Percentiles rank a stretch among this genome's conserved stretches.
These are phyloP conservation scores for Oegoconia quadripuncta DNA, from an alignment of 2,888 invertebrate genomes.

Conservation along the genomic window DNA sequence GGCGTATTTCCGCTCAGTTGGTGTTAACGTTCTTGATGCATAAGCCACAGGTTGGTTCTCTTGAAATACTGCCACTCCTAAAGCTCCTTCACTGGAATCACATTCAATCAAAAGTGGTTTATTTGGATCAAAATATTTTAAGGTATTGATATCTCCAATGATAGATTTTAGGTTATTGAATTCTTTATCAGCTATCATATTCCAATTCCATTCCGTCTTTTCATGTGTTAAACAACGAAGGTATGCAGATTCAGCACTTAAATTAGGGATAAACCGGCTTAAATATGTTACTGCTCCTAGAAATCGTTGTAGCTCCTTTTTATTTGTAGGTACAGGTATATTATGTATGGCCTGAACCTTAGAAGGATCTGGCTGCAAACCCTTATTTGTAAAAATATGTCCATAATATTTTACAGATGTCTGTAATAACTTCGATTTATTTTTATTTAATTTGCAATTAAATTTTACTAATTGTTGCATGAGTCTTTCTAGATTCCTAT, in stretches of 20 bases:
- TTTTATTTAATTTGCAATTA: conserved; percentile 3
- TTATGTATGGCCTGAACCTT: neutral
- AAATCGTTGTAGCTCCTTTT: conserved; percentile 4
- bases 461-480: conserved; percentile 1
- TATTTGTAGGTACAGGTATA: conserved; percentile 4
- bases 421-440: conserved; percentile 1
- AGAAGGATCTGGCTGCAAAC: conserved; percentile 3
- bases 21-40: conserved; percentile 5
- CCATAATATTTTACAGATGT: conserved; percentile 2
- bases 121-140: conserved; percentile 10
- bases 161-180: conserved; percentile 3
- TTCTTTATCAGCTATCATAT: conserved; percentile 1
- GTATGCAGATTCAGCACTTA: neutral
- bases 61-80: no score
- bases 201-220: conserved; percentile 4
- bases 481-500: conserved; percentile 1
- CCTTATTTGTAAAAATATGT: no score
- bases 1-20: conserved; percentile 10
- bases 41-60: neutral
- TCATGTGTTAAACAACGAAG: conserved; percentile 1
- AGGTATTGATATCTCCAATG: conserved; percentile 5
- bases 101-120: conserved; percentile 12
- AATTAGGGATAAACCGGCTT: conserved; percentile 2
- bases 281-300: conserved; percentile 4
- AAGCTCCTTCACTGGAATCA: conserved; percentile 13